phyloP scores from a whole-genome alignment of 2,113 vertebrate genomes.

The Ammodytes dubius region DNA sequence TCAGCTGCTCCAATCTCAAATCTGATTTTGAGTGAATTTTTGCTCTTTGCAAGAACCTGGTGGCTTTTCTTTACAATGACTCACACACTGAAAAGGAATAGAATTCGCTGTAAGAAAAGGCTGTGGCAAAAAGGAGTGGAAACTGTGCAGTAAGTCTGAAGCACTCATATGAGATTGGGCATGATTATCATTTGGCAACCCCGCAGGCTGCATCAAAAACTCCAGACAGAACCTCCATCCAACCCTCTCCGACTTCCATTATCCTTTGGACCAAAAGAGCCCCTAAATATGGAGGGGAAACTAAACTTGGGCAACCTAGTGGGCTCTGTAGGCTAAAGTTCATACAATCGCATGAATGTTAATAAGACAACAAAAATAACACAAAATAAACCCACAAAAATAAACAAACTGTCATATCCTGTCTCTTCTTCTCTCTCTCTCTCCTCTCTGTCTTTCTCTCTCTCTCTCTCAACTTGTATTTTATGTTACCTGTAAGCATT shows the following conservation, averaged over 20 bases:
- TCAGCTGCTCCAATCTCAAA: constrained; percentile 60
- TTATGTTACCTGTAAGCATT: not conserved
- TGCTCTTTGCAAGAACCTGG: constrained; percentile 40
- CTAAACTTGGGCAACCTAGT: not conserved
- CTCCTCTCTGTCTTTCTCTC: not conserved
- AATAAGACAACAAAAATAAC: not conserved
- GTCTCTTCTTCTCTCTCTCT: not conserved
- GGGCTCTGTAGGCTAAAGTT: not conserved
- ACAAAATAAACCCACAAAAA: not conserved
- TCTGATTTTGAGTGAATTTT: constrained; percentile 54
- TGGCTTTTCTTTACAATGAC: constrained; percentile 49
- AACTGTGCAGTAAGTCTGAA: constrained; percentile 24
- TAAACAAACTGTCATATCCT: not conserved
- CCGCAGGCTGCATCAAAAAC: constrained; percentile 20
- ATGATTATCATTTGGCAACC: constrained; percentile 31
- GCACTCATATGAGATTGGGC: constrained; percentile 20
- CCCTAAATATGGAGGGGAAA: not conserved
- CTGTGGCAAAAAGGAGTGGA: constrained; percentile 23
- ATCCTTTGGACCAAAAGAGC: not conserved
- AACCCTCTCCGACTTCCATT: constrained; percentile 29
- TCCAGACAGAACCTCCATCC: constrained; percentile 5
- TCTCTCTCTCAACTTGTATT: too few species aligned
- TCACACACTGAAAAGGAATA: constrained; percentile 51
- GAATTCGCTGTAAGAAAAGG: constrained; percentile 39
- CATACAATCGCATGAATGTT: not conserved